Base-by-base conservation (phyloP, 2,888 invertebrate genomes). In the Netelia virgata region DNA sequence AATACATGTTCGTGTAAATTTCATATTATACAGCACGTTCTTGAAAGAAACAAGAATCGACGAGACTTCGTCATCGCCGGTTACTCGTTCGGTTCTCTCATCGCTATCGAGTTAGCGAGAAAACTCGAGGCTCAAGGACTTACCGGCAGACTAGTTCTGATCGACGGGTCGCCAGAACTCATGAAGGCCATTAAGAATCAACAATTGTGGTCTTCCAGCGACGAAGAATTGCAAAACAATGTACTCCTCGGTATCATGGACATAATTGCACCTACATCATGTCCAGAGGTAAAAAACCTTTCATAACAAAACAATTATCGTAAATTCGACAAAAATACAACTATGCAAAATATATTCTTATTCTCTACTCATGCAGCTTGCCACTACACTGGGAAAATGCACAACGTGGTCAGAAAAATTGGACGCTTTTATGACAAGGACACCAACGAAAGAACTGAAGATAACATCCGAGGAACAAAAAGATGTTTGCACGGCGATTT, bases 51-150 rank as follows among this genome's bases (percentile, higher is more conserved):
- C 20, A 88, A 91, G 73, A 81, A 66, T 47, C 88, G 90, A 9
- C 85, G 88, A 64, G 86, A 90, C 0, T 98, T 97, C 94, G 95
- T 95, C 82, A 92, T 99, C 0, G 95, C 97, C 14, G 99, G 97
- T 1, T 98, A 99, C 94, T 99, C 99, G 14, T 98, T 96, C 91
- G 99, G 99, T 63, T 94, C 96, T 0, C 93, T 97, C 23, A 94
- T 98, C 20, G 96, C 97, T 0, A 93, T 98, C 78, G 97, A 98
- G 92, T 94, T 98, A 82, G 97, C 96, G 3, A 94, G 95, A 9
- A 94, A 95, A 89, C 94, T 98, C 53, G 97, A 98, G 93, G 94
- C 93, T 8, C 94, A 95, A 89, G 97, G 97, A 87, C 94, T 94
- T 74, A 94, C 91, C 14, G 97, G 97, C 2, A 94, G 95, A 59